A percentile compares a stretch with the other conserved stretches of the same genome.
phyloP scores from a whole-genome alignment of 2,888 invertebrate species.

The Podotricha telesiphe region DNA sequence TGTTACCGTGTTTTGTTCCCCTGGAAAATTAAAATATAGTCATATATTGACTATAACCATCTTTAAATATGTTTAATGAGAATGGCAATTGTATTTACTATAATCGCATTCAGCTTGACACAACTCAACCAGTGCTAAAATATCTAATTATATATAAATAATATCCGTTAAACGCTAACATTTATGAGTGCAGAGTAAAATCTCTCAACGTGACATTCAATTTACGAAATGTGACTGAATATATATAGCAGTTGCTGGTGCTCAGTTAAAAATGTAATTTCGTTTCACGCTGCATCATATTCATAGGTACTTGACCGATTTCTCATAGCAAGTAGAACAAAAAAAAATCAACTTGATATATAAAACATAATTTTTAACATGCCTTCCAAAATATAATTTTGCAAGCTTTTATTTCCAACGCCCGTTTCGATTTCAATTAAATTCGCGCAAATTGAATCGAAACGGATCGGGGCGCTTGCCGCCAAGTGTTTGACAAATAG shows the following conservation, averaged over 20 bases:
- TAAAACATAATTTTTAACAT: constrained; percentile 34
- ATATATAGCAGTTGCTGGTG: background rate
- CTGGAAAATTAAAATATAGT: too few relatives aligned
- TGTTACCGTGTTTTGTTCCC: too few relatives aligned
- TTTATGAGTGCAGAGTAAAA: background rate
- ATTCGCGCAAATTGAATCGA: constrained; percentile 76
- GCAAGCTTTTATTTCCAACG: constrained; percentile 66
- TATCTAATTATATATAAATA: background rate
- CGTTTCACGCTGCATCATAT: constrained; percentile 18
- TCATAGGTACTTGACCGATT: constrained; percentile 30
- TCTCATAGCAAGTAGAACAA: constrained; percentile 17
- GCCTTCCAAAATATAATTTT: constrained; percentile 56
- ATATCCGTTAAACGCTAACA: background rate
- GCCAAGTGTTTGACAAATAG: constrained; percentile 80
- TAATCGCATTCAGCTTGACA: background rate
- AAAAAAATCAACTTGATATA: constrained; percentile 23
- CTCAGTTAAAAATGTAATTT: constrained; percentile 19
- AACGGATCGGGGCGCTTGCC: constrained; percentile 64
- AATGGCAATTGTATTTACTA: too few relatives aligned
- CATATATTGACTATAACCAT: too few relatives aligned
- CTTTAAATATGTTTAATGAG: too few relatives aligned
- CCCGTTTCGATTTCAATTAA: constrained; percentile 78
- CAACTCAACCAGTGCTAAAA: background rate
- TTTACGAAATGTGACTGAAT: background rate
- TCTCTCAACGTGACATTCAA: background rate